Evolutionary conservation across 2,888 invertebrate genomes (phyloP).

Genomic region (Diabrotica balteata): DNA sequence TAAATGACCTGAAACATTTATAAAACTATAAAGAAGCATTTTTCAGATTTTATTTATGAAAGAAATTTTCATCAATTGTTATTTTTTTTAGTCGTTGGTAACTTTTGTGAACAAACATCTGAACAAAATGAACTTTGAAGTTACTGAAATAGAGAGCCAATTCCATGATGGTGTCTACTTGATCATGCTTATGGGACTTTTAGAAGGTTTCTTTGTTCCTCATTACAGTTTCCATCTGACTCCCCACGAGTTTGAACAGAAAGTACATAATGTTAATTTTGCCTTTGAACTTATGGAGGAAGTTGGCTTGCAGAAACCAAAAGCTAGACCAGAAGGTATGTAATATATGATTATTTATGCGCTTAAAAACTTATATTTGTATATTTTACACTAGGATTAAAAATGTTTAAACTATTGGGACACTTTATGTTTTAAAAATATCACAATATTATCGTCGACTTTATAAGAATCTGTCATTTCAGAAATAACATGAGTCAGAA

Average conservation of each 20-base stretch:
- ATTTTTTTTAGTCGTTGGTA: conserved; percentile 76
- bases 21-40: too few relatives aligned
- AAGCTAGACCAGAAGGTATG: conserved; percentile 93
- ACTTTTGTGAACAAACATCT: conserved; percentile 98
- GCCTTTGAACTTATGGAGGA: conserved; percentile 99
- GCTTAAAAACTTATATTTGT: too few relatives aligned
- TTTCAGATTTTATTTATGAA: too few relatives aligned
- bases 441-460: too few relatives aligned
- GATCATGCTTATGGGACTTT: conserved; percentile 91
- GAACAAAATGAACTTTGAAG: conserved; percentile 95
- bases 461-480: too few relatives aligned
- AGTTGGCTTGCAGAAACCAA: conserved; percentile 90
- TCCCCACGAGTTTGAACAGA: conserved; percentile 89
- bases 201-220: conserved; percentile 98
- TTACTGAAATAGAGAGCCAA: conserved; percentile 89
- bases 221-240: conserved; percentile 92
- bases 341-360: background rate
- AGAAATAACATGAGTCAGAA: too few relatives aligned
- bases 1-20: too few relatives aligned
- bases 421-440: too few relatives aligned
- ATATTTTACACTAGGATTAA: too few relatives aligned
- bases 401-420: too few relatives aligned
- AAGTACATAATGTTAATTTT: conserved; percentile 95
- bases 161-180: conserved; percentile 98
- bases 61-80: too few relatives aligned